Evolutionary conservation across 1,140 invertebrate species (phyloP), one percentile per base, ranked within the genome.

Genomic region (Cyclargus thomasi): DNA sequence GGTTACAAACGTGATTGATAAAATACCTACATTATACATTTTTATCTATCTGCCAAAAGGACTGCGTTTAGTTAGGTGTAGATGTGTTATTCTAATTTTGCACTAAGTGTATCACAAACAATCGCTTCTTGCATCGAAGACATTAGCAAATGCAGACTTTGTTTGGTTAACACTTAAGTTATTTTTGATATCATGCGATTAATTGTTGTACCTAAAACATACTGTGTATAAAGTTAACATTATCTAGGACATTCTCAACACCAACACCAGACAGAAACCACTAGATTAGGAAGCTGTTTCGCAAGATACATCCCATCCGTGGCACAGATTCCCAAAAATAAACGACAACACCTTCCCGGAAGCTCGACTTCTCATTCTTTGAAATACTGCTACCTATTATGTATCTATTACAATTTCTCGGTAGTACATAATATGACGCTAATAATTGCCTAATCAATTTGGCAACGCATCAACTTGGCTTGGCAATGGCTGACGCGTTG

Each of bases 401-500:
- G 17, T 20, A 59, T 21, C 1, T 29, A 29, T 29, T 29, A 29
- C 55, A 59, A 59, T 59, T 59, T 59, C 55, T 18, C 18, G 20
- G 55, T 59, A 59, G 18, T 59, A 59, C 55, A 59, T 20, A 18
- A 20, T 59, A 20, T 20, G 55, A 59, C 17, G 55, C 53, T 55
- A 55, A 10, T 20, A 20, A 59, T 20, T 59, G 55, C 20, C 55
- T 59, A 20, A 59, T 59, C 20, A 59, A 21, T 59, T 59, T 59
- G 55, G 67, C 62, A 57, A 21, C 64, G 66, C 57, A 70, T 70
- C 55, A 59, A 59, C 3, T 59, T 59, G 18, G 55, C 18, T 17
- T 59, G 55, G 55, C 55, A 59, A 11, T 20, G 55, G 57, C 67
- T 72, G 65, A 73, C 65, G 64, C 59, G 64, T 69, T 21, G 67